Conservation (phyloP, 23 tunicate genomes). For the Halocynthia roretzi region DNA sequence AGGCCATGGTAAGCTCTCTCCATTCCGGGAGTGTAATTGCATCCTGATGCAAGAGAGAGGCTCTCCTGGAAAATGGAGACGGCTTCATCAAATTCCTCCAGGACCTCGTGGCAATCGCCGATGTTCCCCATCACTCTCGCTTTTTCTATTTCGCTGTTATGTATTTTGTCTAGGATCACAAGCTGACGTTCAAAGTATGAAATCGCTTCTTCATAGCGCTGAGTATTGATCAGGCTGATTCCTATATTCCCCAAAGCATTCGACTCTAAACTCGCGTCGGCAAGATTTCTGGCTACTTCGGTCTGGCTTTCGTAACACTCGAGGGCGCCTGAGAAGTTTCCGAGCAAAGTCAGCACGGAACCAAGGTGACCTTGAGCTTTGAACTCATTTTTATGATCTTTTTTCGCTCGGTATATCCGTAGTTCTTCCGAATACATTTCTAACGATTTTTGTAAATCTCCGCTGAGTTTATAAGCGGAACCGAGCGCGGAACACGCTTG, state of each 20-base stretch:
- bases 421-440: slow-evolving; percentile 40
- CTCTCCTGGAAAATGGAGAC: slow-evolving; percentile 17
- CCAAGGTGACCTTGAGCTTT: slow-evolving; percentile 67
- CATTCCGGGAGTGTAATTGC: slow-evolving; percentile 17
- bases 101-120: slow-evolving; percentile 52
- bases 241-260: slow-evolving; percentile 64
- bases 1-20: slow-evolving; percentile 39
- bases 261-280: slow-evolving; percentile 18
- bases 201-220: slow-evolving; percentile 40
- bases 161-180: neutral
- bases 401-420: slow-evolving; percentile 25
- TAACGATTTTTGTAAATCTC: slow-evolving; percentile 28
- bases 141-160: slow-evolving; percentile 6
- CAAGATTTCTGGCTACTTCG: slow-evolving; percentile 21
- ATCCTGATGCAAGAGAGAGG: slow-evolving; percentile 12
- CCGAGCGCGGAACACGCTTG: slow-evolving; percentile 63
- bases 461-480: slow-evolving; percentile 23
- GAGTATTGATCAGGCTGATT: slow-evolving; percentile 51
- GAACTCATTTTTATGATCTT: slow-evolving; percentile 71
- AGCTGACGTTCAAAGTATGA: slow-evolving; percentile 35
- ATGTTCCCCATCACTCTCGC: slow-evolving; percentile 39
- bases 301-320: slow-evolving; percentile 59
- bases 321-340: slow-evolving; percentile 28
- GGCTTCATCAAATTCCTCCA: slow-evolving; percentile 35
- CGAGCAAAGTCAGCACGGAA: slow-evolving; percentile 56